Conservation (phyloP, 1,140 invertebrate species). For the Sitodiplosis mosellana region DNA sequence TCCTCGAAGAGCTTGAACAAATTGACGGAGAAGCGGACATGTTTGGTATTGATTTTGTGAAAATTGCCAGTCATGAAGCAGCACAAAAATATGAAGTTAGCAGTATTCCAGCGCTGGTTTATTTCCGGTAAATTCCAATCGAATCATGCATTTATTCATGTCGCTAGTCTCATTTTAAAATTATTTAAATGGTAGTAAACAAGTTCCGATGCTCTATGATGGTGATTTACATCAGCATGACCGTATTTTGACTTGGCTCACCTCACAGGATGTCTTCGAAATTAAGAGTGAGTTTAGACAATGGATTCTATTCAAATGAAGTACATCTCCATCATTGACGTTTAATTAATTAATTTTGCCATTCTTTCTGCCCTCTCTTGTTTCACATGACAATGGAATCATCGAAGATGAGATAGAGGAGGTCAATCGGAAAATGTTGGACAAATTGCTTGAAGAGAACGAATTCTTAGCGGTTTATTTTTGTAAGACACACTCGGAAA, state of each 20-base stretch:
- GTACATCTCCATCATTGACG: too few relatives aligned
- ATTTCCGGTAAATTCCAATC: conserved; percentile 40
- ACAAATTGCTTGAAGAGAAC: conserved; percentile 83
- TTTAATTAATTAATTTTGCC: too few relatives aligned
- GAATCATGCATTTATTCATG: background rate
- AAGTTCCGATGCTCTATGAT: conserved; percentile 72
- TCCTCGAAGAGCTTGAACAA: conserved; percentile 72
- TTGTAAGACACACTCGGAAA: too few relatives aligned
- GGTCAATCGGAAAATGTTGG: conserved; percentile 87
- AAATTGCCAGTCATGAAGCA: conserved; percentile 69
- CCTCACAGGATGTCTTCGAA: conserved; percentile 87
- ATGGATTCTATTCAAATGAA: too few relatives aligned
- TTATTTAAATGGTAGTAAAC: conserved; percentile 46
- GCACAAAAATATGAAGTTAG: conserved; percentile 65
- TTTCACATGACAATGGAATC: too few relatives aligned
- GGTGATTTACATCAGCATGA: conserved; percentile 79
- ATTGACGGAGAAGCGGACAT: conserved; percentile 87
- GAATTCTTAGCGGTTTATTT: conserved; percentile 91
- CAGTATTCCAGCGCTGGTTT: conserved; percentile 69
- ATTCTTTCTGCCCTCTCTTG: too few relatives aligned
- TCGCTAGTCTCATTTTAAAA: background rate
- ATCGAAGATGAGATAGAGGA: conserved; percentile 95
- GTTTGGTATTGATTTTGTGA: conserved; percentile 88
- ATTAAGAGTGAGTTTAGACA: too few relatives aligned
- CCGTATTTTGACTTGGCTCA: conserved; percentile 72